Conservation (phyloP, 2,113 vertebrate species). For the Cyrtonyx montezumae region DNA sequence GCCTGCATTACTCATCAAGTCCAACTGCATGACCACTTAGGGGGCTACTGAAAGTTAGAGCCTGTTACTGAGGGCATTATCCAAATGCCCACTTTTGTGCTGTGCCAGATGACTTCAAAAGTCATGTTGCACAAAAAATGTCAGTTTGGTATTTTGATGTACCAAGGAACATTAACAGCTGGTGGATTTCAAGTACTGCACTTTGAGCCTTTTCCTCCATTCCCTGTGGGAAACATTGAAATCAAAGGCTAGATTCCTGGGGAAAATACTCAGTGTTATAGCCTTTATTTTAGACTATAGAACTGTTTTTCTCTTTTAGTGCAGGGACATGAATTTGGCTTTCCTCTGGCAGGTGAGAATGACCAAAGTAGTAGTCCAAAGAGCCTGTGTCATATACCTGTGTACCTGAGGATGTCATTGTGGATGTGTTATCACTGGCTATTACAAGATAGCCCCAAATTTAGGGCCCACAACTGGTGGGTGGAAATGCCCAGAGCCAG, state of each 20-base stretch:
- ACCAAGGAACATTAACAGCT: background rate
- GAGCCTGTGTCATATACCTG: background rate
- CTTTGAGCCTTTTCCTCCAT: background rate
- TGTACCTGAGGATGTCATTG: background rate
- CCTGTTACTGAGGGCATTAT: background rate
- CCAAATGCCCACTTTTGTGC: background rate
- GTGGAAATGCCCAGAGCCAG: background rate
- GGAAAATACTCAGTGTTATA: background rate
- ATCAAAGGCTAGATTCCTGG: background rate
- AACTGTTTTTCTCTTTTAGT: background rate
- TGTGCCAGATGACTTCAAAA: background rate
- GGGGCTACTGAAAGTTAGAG: background rate
- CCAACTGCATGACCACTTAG: background rate
- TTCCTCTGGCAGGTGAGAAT: background rate
- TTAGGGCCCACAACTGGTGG: background rate
- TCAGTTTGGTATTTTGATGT: background rate
- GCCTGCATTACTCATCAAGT: background rate
- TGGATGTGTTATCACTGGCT: background rate
- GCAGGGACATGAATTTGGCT: background rate
- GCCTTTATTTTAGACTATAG: background rate
- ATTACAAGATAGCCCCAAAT: fast-evolving
- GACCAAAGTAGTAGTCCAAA: background rate
- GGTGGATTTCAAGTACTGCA: background rate
- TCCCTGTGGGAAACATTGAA: background rate
- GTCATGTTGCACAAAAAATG: background rate